Evolutionary conservation across 2,113 vertebrate genomes (phyloP).

Genomic region (Heteronetta atricapilla): DNA sequence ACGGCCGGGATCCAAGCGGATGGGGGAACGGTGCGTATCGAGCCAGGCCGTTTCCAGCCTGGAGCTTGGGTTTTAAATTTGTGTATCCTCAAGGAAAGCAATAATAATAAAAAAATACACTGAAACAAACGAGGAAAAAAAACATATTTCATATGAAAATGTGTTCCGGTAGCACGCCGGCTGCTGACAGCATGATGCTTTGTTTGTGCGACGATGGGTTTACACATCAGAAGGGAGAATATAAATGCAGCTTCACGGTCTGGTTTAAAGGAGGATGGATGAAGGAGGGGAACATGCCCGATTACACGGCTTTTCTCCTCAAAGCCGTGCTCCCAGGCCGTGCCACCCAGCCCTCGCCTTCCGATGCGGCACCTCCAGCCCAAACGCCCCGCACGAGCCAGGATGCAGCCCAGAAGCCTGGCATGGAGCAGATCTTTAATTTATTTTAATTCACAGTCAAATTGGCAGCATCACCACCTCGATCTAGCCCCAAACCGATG

Average conservation of each 20-base stretch:
- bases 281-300: not conserved
- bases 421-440: not conserved
- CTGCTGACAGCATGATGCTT: not conserved
- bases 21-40: not conserved
- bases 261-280: not conserved
- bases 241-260: not conserved
- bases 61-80: not conserved
- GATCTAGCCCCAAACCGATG: constrained; percentile 2
- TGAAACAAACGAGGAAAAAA: not conserved
- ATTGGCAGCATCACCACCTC: not conserved
- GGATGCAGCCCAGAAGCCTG: not conserved
- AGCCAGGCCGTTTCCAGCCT: not conserved
- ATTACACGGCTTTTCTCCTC: not conserved
- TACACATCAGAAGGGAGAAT: not conserved
- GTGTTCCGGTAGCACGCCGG: not conserved
- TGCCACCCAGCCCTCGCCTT: no score
- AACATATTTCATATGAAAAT: constrained; percentile 15
- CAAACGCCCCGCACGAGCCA: fast-evolving
- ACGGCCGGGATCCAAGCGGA: not conserved
- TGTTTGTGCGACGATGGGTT: not conserved
- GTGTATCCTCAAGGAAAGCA: not conserved
- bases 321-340: not conserved
- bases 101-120: not conserved
- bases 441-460: not conserved
- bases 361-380: not conserved